phyloP scores from a whole-genome alignment of 2,113 vertebrate genomes.

The Chionodraco myersi region DNA sequence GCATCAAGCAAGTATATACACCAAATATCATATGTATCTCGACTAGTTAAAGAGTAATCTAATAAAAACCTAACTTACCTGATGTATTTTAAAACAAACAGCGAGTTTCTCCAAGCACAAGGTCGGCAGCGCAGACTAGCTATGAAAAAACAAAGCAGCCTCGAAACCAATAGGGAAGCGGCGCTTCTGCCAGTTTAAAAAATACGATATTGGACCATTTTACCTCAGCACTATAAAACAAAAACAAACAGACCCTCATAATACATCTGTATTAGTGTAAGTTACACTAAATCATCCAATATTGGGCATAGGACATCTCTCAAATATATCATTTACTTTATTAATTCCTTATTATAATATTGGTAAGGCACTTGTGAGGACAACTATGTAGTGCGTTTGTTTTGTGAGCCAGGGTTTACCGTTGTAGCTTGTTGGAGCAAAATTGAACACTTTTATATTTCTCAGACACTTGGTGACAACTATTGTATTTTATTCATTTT shows the following conservation, averaged over 20 bases:
- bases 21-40: accelerated
- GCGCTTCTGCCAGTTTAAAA: slow-evolving; percentile 43
- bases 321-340: background rate
- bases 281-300: accelerated
- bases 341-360: background rate
- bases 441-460: background rate
- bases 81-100: background rate
- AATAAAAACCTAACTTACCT: background rate
- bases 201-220: background rate
- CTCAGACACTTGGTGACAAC: accelerated
- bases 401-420: slow-evolving; percentile 3
- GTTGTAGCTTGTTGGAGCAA: accelerated
- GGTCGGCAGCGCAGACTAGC: background rate
- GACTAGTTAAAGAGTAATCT: background rate
- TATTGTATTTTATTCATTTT: accelerated
- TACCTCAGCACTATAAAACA: background rate
- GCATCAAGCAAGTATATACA: too few relatives aligned
- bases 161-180: background rate
- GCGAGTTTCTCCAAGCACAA: background rate
- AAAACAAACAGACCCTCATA: background rate
- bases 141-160: background rate
- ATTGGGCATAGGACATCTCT: accelerated
- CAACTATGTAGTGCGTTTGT: slow-evolving; percentile 27
- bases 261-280: background rate
- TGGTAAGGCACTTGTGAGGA: slow-evolving; percentile 22